These are phyloP conservation scores for Pherbina coryleti DNA, from an alignment of 2,888 invertebrate genomes.

Conservation along the genomic window DNA sequence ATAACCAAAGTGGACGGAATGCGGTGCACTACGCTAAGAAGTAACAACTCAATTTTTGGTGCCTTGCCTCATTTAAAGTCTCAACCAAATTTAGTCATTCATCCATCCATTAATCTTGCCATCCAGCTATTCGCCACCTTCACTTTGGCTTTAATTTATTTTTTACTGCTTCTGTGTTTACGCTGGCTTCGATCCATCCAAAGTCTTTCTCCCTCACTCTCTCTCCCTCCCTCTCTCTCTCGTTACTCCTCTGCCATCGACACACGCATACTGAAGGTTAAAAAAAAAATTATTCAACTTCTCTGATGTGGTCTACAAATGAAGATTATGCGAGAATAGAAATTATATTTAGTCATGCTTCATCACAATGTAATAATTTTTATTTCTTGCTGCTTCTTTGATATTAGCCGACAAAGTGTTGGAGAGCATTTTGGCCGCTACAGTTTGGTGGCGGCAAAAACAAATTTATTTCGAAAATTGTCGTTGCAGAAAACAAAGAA, in stretches of 20 bases:
- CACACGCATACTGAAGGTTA: not conserved
- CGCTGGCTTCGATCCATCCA: not conserved
- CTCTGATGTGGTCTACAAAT: conserved; percentile 15
- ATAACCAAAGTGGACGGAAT: too few species aligned
- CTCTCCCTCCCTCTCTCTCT: too few species aligned
- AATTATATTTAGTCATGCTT: conserved; percentile 70
- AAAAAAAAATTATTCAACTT: not conserved
- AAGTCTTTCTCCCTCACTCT: too few species aligned
- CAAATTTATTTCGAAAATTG: not conserved
- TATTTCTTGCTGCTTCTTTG: conserved; percentile 52
- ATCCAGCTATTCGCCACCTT: not conserved
- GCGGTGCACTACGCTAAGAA: too few species aligned
- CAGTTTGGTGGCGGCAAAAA: not conserved
- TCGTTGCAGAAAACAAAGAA: too few species aligned
- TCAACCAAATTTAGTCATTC: not conserved
- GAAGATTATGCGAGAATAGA: conserved; percentile 38
- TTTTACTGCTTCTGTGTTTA: conserved; percentile 7
- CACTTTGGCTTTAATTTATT: not conserved
- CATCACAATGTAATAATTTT: conserved; percentile 69
- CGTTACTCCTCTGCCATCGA: not conserved
- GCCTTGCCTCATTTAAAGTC: too few species aligned
- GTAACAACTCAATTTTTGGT: too few species aligned
- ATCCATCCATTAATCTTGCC: not conserved
- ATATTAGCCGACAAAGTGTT: conserved; percentile 39
- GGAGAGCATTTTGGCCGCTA: not conserved